Percentiles rank a stretch among this genome's conserved stretches.
These are phyloP conservation scores for Bos indicus DNA, from an alignment of 2,113 vertebrate species.

Conservation along the genomic window DNA sequence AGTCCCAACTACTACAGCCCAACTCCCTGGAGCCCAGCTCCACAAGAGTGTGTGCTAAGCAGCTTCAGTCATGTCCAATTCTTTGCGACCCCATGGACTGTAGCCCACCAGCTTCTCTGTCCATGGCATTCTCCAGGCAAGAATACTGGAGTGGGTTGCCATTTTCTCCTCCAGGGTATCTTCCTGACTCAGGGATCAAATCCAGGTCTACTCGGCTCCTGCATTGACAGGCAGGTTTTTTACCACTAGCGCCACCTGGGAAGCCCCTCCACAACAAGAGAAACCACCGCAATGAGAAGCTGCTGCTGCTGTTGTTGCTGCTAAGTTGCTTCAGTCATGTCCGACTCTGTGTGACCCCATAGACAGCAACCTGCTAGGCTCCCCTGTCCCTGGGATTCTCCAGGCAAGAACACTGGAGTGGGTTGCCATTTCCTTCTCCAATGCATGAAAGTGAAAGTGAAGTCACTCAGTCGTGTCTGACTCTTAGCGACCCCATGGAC, in stretches of 20 bases:
- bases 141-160: not conserved
- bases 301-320: too few relatives aligned
- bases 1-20: not conserved
- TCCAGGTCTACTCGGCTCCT: not conserved
- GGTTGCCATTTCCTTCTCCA: too few relatives aligned
- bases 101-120: not conserved
- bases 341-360: too few relatives aligned
- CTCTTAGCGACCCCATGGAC: too few relatives aligned
- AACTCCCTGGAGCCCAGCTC: rapidly evolving
- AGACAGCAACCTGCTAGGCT: too few relatives aligned
- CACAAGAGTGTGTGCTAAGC: not conserved
- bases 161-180: not conserved
- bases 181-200: not conserved
- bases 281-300: not conserved
- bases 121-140: not conserved
- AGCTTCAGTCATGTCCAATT: not conserved
- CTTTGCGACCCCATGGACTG: not conserved
- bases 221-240: not conserved
- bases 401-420: too few relatives aligned
- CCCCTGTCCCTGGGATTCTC: too few relatives aligned
- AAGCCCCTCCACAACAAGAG: not conserved
- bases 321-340: too few relatives aligned
- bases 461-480: rapidly evolving
- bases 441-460: too few relatives aligned
- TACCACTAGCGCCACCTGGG: not conserved